Base-by-base conservation (phyloP, 2,797 vertebrate species). In the Pseudopleuronectes americanus region DNA sequence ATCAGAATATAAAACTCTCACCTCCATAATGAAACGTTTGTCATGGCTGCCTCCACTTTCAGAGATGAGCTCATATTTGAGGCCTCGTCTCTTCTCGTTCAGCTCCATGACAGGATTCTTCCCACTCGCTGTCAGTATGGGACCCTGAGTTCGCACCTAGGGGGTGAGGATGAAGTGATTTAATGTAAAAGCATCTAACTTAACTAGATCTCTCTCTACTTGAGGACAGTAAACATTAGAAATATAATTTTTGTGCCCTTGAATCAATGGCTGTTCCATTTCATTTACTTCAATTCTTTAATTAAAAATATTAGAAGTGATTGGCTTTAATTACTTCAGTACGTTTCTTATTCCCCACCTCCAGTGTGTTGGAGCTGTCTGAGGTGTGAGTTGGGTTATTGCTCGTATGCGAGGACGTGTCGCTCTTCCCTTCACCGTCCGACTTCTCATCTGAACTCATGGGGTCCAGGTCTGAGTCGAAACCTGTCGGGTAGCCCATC, bases 51-150 rank as follows among this genome's bases (percentile, higher is more conserved):
- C 98, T 13, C 98, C 98, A 0, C 97, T 98, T 89, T 99, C 98
- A 0, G 98, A 99, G 90, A 99, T 98, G 77, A 99, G 96, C 88
- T 99, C 98, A 0, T 99, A 99, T 82, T 99, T 99, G 80, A 99
- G 96, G 59, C 98, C 98, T 90, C 98, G 92, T 71, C 98, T 94
- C 91, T 99, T 99, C 85, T 99, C 98, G 62, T 99, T 99, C 48
- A 99, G 95, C 92, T 99, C 98, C 98, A 99, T 99, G 76, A 99
- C 97, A 0, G 98, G 98, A 87, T 99, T 99, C 93, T 99, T 99
- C 73, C 98, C 97, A 55, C 98, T 99, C 26, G 97, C 97, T 52
- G 98, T 99, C 89, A 99, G 95, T 71, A 99, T 99, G 83, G 98
- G 98, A 91, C 98, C 98, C 96, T 99, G 98, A 97, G 98, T 99